Base-by-base conservation (phyloP, 2,888 invertebrate genomes). In the Pachliopta kotzebuea region DNA sequence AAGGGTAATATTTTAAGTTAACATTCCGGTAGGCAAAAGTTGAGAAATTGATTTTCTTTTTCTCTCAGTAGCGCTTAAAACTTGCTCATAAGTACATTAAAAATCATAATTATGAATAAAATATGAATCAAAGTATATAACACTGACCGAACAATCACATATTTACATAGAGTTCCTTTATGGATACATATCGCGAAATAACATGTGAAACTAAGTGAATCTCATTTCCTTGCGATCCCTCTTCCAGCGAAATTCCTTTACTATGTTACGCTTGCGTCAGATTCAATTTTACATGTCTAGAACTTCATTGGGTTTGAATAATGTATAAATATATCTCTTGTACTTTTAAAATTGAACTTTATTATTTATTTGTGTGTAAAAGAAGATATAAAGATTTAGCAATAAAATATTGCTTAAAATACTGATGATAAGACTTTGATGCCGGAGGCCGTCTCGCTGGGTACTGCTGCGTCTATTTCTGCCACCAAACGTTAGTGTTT, bases 181-280 rank as follows among this genome's bases (percentile, higher is more conserved):
- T 55, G 55, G 55, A 54, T 55, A 59, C 20, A 63, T 54, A 54
- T 63, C 59, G 23, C 59, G 59, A 63, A 63, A 63, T 54, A 59
- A 63, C 59, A 59, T 49, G 54, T 59, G 18, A 31, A 63, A 55
- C 63, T 55, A 55, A 55, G 54, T 59, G 59, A 63, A 63, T 63
- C 63, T 59, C 59, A 59, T 63, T 63, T 63, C 63, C 63, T 54
- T 55, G 63, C 59, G 49, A 59, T 29, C 58, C 57, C 45, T 42
- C 55, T 59, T 45, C 45, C 31, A 59, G 45, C 45, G 63, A 63
- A 63, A 63, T 59, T 55, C 59, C 59, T 63, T 63, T 63, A 63
- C 58, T 55, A 59, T 59, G 55, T 63, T 63, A 63, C 63, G 55
- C 59, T 54, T 63, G 49, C 55, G 50, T 59, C 63, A 21, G 17